These are phyloP conservation scores for Rhynchotus rufescens DNA, from an alignment of 2,797 vertebrate species.

Conservation along the genomic window DNA sequence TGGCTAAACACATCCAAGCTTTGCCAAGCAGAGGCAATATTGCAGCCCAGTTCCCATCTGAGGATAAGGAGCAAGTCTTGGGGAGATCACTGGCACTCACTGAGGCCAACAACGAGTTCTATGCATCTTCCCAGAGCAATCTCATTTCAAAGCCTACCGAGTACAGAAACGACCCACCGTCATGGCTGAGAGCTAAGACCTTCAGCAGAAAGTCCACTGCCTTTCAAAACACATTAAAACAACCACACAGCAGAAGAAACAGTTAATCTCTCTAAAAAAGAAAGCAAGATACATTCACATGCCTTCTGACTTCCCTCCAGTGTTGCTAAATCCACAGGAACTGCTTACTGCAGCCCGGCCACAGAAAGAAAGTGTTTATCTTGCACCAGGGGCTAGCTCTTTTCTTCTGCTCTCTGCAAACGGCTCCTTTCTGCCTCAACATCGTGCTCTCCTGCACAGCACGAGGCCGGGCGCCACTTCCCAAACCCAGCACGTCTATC, in stretches of 20 bases:
- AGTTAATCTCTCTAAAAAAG: not conserved
- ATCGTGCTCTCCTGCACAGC: not conserved
- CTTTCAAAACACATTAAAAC: rapidly evolving
- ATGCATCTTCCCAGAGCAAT: not conserved
- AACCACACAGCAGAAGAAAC: not conserved
- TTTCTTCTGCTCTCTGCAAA: not conserved
- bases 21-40: rapidly evolving
- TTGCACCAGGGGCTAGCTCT: not conserved
- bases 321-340: not conserved
- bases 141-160: not conserved
- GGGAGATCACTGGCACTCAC: not conserved
- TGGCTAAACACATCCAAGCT: not conserved
- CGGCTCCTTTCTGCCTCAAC: not conserved
- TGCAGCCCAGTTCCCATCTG: rapidly evolving
- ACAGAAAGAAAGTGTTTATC: not conserved
- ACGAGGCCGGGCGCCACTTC: not conserved
- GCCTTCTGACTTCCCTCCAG: not conserved
- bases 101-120: rapidly evolving
- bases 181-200: rapidly evolving
- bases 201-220: not conserved
- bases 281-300: not conserved
- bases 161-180: not conserved
- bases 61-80: not conserved
- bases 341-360: not conserved
- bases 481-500: not conserved